Evolutionary conservation across 2,888 invertebrate genomes (phyloP).

Genomic region (Aspidiotus destructor): DNA sequence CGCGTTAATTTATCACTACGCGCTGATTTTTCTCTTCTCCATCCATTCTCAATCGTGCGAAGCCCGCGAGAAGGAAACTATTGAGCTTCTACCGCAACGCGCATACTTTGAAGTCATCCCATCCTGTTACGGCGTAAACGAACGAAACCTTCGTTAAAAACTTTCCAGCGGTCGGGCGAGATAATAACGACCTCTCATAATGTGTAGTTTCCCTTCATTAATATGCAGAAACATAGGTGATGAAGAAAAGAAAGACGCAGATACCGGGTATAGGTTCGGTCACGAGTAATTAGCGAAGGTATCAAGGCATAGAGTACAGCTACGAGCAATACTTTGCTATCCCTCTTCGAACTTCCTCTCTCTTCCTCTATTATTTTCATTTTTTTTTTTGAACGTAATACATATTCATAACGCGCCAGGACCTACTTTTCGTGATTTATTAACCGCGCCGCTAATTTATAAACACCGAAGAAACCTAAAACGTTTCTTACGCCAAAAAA

Average conservation of each 20-base stretch:
- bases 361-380: background rate
- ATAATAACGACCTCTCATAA: background rate
- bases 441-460: slow-evolving; percentile 31
- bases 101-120: no score
- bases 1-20: no score
- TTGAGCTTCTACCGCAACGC: no score
- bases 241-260: slow-evolving; percentile 19
- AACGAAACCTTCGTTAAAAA: no score
- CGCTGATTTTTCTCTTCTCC: no score
- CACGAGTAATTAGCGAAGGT: slow-evolving; percentile 33
- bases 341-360: background rate
- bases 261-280: slow-evolving; percentile 25
- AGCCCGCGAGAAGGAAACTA: no score
- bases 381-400: slow-evolving; percentile 19
- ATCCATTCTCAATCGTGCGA: no score
- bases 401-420: slow-evolving; percentile 30
- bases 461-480: slow-evolving; percentile 3
- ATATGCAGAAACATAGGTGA: slow-evolving; percentile 27
- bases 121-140: no score
- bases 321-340: slow-evolving; percentile 23
- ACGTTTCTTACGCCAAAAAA: slow-evolving; percentile 8
- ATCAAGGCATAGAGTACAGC: slow-evolving; percentile 19
- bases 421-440: slow-evolving; percentile 32
- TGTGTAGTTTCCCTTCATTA: slow-evolving; percentile 29
- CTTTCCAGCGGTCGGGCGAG: background rate